These are phyloP conservation scores for Heteropelma amictum DNA, from an alignment of 2,888 invertebrate species.

Conservation along the genomic window DNA sequence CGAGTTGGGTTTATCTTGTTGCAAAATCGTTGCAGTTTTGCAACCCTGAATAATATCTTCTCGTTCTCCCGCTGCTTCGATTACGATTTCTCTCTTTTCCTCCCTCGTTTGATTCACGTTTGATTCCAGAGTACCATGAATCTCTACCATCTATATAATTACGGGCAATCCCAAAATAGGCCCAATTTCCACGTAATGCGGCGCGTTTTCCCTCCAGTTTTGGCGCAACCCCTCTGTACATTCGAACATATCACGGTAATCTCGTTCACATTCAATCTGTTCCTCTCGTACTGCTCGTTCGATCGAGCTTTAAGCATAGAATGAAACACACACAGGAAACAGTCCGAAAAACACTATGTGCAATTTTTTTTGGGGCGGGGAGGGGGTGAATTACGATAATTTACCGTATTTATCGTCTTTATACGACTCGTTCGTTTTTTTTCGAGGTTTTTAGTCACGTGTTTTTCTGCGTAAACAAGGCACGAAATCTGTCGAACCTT, in stretches of 20 bases:
- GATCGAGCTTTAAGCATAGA: not conserved
- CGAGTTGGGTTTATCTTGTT: too few species aligned
- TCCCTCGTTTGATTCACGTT: not conserved
- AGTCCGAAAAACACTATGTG: too few species aligned
- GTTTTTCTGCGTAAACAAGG: not conserved
- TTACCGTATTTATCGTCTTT: too few species aligned
- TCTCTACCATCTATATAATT: conserved; percentile 22
- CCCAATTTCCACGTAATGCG: conserved; percentile 24
- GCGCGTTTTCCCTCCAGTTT: conserved; percentile 20
- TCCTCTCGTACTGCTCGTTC: not conserved
- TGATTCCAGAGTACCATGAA: not conserved
- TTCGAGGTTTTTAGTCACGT: too few species aligned
- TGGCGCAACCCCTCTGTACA: not conserved
- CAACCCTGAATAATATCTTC: too few species aligned
- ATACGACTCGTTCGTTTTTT: too few species aligned
- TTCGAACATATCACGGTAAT: conserved; percentile 29
- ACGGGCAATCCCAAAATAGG: conserved; percentile 40
- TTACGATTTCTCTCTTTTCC: not conserved
- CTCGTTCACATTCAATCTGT: conserved; percentile 8
- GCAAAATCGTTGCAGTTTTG: too few species aligned
- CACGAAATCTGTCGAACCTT: not conserved
- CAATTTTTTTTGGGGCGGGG: too few species aligned
- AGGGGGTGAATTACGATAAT: too few species aligned
- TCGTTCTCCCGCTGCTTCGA: too few species aligned
- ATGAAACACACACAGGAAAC: too few species aligned